Evolutionary conservation across 2,888 invertebrate species (phyloP).

Genomic region (Rhagonycha lutea): DNA sequence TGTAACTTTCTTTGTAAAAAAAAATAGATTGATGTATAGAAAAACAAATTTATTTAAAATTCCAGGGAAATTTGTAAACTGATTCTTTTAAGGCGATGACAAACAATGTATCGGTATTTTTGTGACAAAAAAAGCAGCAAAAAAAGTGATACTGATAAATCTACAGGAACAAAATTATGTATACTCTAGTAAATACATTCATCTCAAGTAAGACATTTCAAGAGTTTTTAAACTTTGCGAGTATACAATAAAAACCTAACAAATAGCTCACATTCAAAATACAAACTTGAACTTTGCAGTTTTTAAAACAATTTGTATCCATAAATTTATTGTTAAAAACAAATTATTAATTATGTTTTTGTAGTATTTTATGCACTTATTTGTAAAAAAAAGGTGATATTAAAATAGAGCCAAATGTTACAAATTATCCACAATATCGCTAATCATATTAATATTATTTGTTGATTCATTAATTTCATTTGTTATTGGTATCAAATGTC

Average conservation of each 20-base stretch:
- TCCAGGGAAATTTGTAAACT: conserved; percentile 10
- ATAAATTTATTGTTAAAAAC: not conserved
- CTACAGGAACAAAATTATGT: conserved; percentile 9
- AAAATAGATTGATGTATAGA: not conserved
- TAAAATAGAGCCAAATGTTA: not conserved
- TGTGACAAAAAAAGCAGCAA: conserved; percentile 10
- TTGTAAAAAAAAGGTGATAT: not conserved
- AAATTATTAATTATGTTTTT: not conserved
- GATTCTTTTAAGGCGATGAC: conserved; percentile 7
- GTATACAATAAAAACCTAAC: not conserved
- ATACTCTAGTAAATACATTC: conserved; percentile 17
- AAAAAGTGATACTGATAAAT: conserved; percentile 19
- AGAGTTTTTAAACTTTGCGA: not conserved
- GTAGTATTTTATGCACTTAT: not conserved
- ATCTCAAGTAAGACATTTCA: conserved; percentile 6
- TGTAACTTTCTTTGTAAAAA: not conserved
- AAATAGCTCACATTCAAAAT: not conserved
- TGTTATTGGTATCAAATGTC: not conserved
- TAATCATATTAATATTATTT: not conserved
- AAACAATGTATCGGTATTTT: conserved; percentile 12
- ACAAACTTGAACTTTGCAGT: not conserved
- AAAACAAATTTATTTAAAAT: conserved; percentile 2
- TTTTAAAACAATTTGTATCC: not conserved
- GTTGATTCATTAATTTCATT: not conserved
- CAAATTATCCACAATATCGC: not conserved